Conservation (phyloP, 2,888 invertebrate genomes). For the Phytoseiulus persimilis region DNA sequence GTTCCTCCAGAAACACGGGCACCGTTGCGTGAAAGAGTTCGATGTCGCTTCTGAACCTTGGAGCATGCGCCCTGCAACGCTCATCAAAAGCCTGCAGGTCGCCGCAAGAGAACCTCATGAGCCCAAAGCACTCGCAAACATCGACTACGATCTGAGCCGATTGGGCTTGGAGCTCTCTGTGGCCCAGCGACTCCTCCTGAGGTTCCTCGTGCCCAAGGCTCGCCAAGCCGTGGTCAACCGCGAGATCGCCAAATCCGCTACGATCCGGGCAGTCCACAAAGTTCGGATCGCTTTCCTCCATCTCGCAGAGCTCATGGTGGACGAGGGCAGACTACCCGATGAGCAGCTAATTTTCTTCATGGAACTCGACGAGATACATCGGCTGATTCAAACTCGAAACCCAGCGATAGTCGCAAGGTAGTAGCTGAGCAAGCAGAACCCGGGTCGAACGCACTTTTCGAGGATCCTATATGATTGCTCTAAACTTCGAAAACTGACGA, state of each 20-base stretch:
- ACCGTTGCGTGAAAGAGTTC: constrained; percentile 59
- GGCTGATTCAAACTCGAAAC: constrained; percentile 55
- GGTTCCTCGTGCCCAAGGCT: constrained; percentile 49
- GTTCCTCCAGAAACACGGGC: constrained; percentile 64
- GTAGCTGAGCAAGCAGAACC: not conserved
- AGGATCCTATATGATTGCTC: too few relatives aligned
- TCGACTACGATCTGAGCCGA: not conserved
- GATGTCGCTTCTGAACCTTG: constrained; percentile 61
- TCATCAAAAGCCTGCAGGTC: constrained; percentile 60
- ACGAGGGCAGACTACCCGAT: constrained; percentile 60
- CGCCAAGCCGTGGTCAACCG: constrained; percentile 50
- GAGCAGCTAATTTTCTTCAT: constrained; percentile 61
- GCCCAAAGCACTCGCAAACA: not conserved
- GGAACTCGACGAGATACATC: constrained; percentile 59
- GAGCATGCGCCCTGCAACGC: constrained; percentile 58
- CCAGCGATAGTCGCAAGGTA: constrained; percentile 47
- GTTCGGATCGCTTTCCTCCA: constrained; percentile 46
- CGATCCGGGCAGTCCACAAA: constrained; percentile 43
- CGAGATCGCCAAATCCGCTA: constrained; percentile 45
- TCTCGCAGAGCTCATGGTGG: constrained; percentile 47
- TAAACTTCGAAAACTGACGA: not conserved
- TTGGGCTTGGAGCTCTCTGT: not conserved
- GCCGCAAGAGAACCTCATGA: not conserved
- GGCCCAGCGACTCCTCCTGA: constrained; percentile 47
- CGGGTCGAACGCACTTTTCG: too few relatives aligned